These are phyloP conservation scores for Piliocolobus tephrosceles DNA, from an alignment of 2,113 vertebrate genomes.

Conservation along the genomic window DNA sequence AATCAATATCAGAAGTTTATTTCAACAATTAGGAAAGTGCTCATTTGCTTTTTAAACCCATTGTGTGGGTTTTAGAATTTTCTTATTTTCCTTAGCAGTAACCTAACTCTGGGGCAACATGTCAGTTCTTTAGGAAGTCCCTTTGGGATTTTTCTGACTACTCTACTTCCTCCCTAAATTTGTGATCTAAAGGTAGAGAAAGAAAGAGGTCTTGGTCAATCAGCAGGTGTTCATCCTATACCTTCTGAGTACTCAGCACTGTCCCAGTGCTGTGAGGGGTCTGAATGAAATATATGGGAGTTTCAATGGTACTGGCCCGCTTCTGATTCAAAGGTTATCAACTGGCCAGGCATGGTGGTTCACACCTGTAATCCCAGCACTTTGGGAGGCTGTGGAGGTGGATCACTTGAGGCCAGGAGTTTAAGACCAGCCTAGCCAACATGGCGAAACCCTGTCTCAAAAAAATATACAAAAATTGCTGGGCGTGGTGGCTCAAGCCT, in stretches of 20 bases:
- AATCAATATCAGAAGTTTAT: no score
- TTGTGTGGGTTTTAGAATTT: not conserved
- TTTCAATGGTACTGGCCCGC: not conserved
- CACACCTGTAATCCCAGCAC: no score
- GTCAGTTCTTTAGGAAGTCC: not conserved
- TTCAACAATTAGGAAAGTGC: no score
- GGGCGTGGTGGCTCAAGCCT: no score
- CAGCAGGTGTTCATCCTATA: not conserved
- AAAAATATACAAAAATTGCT: no score
- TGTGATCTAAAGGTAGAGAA: not conserved
- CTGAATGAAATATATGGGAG: not conserved
- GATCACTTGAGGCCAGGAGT: no score
- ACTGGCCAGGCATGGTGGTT: no score
- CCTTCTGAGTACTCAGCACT: not conserved
- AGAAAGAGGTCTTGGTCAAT: not conserved
- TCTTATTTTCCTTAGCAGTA: slow-evolving; percentile 14
- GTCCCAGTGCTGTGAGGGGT: not conserved
- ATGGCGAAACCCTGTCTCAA: no score
- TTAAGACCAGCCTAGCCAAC: no score
- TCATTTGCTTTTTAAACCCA: not conserved
- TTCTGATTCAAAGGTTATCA: not conserved
- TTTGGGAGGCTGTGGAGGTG: no score
- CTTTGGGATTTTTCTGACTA: not conserved
- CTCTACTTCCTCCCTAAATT: not conserved
- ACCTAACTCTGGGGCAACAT: not conserved